A percentile compares a stretch with the other conserved stretches of the same genome.
phyloP scores from a whole-genome alignment of 2,113 vertebrate genomes.

The Fulica atra region DNA sequence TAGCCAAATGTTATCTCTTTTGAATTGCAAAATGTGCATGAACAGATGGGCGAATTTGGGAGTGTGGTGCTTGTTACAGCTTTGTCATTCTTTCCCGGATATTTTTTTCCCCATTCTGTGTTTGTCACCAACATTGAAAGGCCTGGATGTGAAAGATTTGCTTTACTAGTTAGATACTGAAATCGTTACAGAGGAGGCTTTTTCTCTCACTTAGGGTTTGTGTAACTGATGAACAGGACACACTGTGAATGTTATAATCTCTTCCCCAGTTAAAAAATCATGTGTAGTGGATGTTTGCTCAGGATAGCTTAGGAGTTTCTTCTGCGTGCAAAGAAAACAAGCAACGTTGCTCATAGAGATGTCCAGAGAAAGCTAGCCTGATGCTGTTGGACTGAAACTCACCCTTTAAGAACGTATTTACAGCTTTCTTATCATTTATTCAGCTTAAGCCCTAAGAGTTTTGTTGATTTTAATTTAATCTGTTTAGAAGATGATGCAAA shows the following conservation, averaged over 20 bases:
- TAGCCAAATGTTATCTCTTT: background rate
- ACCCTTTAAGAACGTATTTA: background rate
- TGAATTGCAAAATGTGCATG: background rate
- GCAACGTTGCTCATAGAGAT: background rate
- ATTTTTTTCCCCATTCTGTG: background rate
- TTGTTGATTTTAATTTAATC: background rate
- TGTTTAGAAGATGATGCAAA: background rate
- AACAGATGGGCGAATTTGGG: background rate
- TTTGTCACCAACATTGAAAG: background rate
- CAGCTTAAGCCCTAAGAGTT: background rate
- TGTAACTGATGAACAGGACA: background rate
- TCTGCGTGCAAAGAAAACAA: background rate
- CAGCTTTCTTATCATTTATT: background rate
- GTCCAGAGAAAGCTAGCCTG: background rate
- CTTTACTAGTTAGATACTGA: background rate
- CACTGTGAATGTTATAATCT: background rate
- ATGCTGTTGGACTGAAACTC: background rate
- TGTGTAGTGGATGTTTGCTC: background rate
- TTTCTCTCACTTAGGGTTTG: background rate
- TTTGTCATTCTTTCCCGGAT: background rate
- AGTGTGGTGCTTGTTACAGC: background rate
- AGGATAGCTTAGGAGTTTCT: background rate
- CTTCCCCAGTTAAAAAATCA: background rate
- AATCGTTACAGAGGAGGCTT: background rate
- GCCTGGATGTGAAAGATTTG: background rate